Evolutionary conservation across 64 coral and sea anemone genomes (phyloP).

Genomic region (Anthopleura sola): DNA sequence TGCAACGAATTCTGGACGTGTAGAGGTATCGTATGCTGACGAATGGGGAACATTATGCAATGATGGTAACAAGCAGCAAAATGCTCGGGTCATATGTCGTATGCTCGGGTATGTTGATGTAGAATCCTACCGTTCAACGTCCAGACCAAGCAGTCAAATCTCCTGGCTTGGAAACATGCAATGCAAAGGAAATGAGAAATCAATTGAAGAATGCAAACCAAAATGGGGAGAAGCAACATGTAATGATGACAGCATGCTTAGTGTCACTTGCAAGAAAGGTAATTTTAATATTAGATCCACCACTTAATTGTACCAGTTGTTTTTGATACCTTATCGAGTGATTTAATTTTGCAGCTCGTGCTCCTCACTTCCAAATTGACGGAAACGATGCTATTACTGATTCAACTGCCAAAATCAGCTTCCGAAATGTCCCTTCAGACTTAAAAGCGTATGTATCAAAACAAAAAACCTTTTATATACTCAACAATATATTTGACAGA

Average conservation of each 20-base stretch:
- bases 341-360: not conserved
- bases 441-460: conserved; percentile 4
- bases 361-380: conserved; percentile 2
- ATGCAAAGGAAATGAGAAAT: not conserved
- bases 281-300: not conserved
- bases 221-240: not conserved
- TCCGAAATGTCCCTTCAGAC: not conserved
- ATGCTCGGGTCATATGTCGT: not conserved
- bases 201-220: not conserved
- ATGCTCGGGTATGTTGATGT: conserved; percentile 10
- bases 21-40: not conserved
- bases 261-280: conserved; percentile 14
- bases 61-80: not conserved
- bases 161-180: not conserved
- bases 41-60: not conserved
- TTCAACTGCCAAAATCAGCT: not conserved
- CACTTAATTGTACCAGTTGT: too few species aligned
- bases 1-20: too few species aligned
- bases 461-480: not conserved
- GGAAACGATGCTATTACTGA: not conserved
- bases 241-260: not conserved
- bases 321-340: not conserved
- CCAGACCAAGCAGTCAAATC: not conserved
- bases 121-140: not conserved
- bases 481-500: too few species aligned